phyloP scores from a whole-genome alignment of 1,140 invertebrate species.

The Ceratina japonica region DNA sequence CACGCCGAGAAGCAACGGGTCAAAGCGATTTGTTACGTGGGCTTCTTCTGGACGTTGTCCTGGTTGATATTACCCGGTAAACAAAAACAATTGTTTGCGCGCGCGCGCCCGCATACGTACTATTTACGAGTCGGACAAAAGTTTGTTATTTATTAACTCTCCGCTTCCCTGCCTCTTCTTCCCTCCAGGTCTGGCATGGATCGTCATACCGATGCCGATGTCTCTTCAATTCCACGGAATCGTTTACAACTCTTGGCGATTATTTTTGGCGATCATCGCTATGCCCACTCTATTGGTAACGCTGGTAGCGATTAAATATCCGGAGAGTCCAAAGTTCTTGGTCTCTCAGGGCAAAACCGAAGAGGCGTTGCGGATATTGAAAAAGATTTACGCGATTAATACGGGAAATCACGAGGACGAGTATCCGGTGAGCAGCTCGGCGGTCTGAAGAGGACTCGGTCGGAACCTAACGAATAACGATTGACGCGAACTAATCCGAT shows the following conservation, averaged over 20 bases:
- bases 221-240: slow-evolving; percentile 75
- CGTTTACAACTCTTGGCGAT: slow-evolving; percentile 82
- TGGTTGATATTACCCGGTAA: slow-evolving; percentile 83
- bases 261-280: slow-evolving; percentile 81
- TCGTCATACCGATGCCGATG: slow-evolving; percentile 81
- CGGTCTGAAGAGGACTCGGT: no score
- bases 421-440: slow-evolving; percentile 73
- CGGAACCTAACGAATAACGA: not conserved
- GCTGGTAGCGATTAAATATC: slow-evolving; percentile 80
- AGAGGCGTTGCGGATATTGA: slow-evolving; percentile 82
- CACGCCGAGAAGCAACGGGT: slow-evolving; percentile 80
- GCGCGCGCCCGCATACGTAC: no score
- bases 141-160: no score
- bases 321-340: slow-evolving; percentile 90
- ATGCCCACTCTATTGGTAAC: slow-evolving; percentile 80
- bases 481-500: not conserved
- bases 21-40: slow-evolving; percentile 81
- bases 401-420: slow-evolving; percentile 74
- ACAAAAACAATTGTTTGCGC: no score
- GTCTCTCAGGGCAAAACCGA: slow-evolving; percentile 82
- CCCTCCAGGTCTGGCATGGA: slow-evolving; percentile 82
- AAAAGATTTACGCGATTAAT: slow-evolving; percentile 82
- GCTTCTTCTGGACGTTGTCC: slow-evolving; percentile 82
- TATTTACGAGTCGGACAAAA: no score
- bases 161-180: slow-evolving; percentile 16